Base-by-base conservation (phyloP, 35 echinoderm and acorn worm species). In the Diadema setosum region DNA sequence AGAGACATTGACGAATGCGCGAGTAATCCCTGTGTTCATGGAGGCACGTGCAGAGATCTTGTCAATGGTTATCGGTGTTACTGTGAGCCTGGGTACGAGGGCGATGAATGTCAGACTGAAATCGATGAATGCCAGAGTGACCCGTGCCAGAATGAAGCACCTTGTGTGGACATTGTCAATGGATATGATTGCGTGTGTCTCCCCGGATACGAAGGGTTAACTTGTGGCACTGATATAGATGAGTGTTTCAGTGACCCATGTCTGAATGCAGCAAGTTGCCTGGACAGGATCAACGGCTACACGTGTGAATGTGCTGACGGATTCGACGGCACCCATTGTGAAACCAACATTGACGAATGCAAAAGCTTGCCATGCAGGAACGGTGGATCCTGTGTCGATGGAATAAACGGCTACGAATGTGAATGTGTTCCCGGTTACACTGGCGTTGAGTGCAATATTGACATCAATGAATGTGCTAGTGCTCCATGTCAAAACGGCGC, bases 271-370 rank as follows among this genome's bases (percentile, higher is more conserved):
- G 90, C 31, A 0, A 86, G 7, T 1, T 92, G 90, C 63, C 4
- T 86, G 5, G 90, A 92, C 87, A 32, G 40, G 18, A 25, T 86
- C 17, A 61, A 87, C 36, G 67, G 83, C 26, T 92, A 86, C 55
- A 20, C 17, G 2, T 92, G 90, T 46, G 2, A 29, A 12, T 92
- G 90, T 37, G n/a, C 1, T 59, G 48, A 60, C 15, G 90, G 90
- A 0, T 92, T 78, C 42, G 50, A 29, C 20, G 90, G 90, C 12
- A 15, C 58, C 36, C 42, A 88, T 3, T 93, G 91, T 59, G 85
- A 93, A 34, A 87, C 45, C 8, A 65, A 93, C 12, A 75, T 84
- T 24, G 43, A 94, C 81, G 93, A 94, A 85, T 94, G 93, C 45
- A 25, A 20, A 39, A 91, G 65, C 40, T 23, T 16, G 21, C 93